phyloP scores from a whole-genome alignment of 2,888 invertebrate genomes.

The Punctoribates punctum region DNA sequence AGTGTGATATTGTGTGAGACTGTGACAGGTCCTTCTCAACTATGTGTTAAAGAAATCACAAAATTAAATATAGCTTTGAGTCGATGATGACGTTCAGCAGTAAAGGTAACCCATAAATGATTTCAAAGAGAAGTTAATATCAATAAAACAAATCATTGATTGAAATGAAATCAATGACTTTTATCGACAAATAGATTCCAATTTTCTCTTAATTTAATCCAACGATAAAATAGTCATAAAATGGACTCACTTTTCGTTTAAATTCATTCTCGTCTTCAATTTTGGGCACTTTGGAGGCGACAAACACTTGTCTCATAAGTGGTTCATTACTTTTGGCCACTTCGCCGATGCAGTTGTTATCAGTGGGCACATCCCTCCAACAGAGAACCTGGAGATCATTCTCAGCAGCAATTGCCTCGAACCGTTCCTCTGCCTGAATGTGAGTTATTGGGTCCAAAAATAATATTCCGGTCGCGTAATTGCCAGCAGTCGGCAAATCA shows the following conservation, averaged over 20 bases:
- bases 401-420: constrained; percentile 73
- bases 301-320: constrained; percentile 81
- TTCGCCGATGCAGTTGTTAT: constrained; percentile 76
- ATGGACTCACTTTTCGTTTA: constrained; percentile 13
- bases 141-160: neutral
- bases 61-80: too few species aligned
- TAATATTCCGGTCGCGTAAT: constrained; percentile 94
- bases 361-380: constrained; percentile 91
- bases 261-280: constrained; percentile 55
- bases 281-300: constrained; percentile 48
- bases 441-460: constrained; percentile 67
- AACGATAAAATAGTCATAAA: neutral
- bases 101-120: too few species aligned
- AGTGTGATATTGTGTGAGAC: too few species aligned
- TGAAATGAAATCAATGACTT: constrained; percentile 54
- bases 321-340: constrained; percentile 94
- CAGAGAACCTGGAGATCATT: constrained; percentile 75
- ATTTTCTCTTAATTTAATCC: neutral
- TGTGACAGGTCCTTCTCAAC: too few species aligned
- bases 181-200: neutral
- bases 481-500: constrained; percentile 76
- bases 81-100: too few species aligned
- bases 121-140: neutral
- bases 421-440: constrained; percentile 59
- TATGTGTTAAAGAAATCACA: too few species aligned